Percentiles rank a stretch among this genome's conserved stretches.
These are phyloP conservation scores for Caenorhabditis sinica DNA, from an alignment of 2,888 invertebrate species.

Conservation along the genomic window DNA sequence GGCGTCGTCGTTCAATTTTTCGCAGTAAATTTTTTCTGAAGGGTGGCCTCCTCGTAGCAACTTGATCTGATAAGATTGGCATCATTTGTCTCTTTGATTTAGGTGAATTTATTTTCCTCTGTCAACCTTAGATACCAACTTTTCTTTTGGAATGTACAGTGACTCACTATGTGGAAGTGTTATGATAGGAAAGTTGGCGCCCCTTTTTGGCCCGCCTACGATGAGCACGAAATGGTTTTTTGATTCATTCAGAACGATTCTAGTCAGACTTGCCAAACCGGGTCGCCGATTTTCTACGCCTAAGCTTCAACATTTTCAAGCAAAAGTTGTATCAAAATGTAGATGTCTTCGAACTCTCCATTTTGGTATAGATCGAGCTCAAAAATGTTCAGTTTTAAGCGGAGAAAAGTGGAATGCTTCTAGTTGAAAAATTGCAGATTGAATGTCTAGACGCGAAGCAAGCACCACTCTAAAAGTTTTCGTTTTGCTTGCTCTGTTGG, in stretches of 20 bases:
- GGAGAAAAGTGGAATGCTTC: too few relatives aligned
- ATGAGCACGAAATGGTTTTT: constrained; percentile 9
- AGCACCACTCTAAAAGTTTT: neutral
- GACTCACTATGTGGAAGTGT: constrained; percentile 9
- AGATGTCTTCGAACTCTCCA: too few relatives aligned
- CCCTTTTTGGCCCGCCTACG: constrained; percentile 4
- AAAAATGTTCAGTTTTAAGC: too few relatives aligned
- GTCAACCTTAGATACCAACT: neutral
- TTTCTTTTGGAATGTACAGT: neutral
- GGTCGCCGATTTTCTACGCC: too few relatives aligned
- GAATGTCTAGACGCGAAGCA: neutral
- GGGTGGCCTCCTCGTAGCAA: constrained; percentile 3
- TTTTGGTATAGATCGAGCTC: too few relatives aligned
- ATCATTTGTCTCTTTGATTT: constrained; percentile 22
- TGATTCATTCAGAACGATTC: neutral
- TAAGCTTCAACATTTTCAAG: too few relatives aligned
- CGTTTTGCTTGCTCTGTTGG: neutral
- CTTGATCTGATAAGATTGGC: constrained; percentile 49
- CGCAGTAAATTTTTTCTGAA: constrained; percentile 50
- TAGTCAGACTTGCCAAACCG: too few relatives aligned
- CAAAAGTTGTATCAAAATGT: too few relatives aligned
- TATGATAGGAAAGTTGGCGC: constrained; percentile 30
- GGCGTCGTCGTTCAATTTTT: constrained; percentile 24
- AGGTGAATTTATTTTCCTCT: constrained; percentile 5
- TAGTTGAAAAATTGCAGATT: neutral